These are phyloP conservation scores for Cheilosia pagana DNA, from an alignment of 2,888 invertebrate genomes.

Conservation along the genomic window DNA sequence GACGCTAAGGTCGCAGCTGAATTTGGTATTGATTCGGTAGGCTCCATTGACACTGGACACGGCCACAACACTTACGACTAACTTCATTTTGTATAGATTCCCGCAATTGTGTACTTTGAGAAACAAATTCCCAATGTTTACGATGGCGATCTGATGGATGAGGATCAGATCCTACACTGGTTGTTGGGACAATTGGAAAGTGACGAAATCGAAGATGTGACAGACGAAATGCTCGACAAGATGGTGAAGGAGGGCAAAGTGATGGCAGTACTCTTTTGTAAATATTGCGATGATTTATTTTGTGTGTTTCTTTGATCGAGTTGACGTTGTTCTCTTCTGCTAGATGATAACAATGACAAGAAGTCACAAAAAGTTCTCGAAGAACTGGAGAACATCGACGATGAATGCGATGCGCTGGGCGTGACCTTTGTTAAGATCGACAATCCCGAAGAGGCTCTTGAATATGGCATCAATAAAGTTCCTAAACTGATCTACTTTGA, in stretches of 20 bases:
- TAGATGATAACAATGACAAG: slow-evolving; percentile 95
- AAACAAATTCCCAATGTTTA: slow-evolving; percentile 96
- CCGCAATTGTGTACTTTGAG: slow-evolving; percentile 96
- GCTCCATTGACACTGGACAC: slow-evolving; percentile 16
- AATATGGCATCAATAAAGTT: slow-evolving; percentile 95
- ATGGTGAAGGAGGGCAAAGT: slow-evolving; percentile 94
- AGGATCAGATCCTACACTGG: slow-evolving; percentile 95
- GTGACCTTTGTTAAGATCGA: slow-evolving; percentile 97
- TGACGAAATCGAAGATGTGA: slow-evolving; percentile 97
- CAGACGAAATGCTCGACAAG: slow-evolving; percentile 96
- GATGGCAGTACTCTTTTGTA: slow-evolving; percentile 95
- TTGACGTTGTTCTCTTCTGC: slow-evolving; percentile 27
- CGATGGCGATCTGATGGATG: slow-evolving; percentile 95
- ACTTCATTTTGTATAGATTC: slow-evolving; percentile 84
- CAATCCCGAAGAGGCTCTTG: slow-evolving; percentile 94
- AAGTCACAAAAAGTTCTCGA: slow-evolving; percentile 93
- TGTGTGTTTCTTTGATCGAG: not conserved
- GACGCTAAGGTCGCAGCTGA: slow-evolving; percentile 92
- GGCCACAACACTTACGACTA: not conserved
- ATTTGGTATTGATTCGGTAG: slow-evolving; percentile 90
- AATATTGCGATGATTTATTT: slow-evolving; percentile 78
- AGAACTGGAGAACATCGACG: slow-evolving; percentile 96
- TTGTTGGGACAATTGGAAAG: slow-evolving; percentile 93
- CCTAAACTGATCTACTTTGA: slow-evolving; percentile 93
- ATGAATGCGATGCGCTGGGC: slow-evolving; percentile 94